These are phyloP conservation scores for Lathamus discolor DNA, from an alignment of 2,113 vertebrate genomes.

Conservation along the genomic window DNA sequence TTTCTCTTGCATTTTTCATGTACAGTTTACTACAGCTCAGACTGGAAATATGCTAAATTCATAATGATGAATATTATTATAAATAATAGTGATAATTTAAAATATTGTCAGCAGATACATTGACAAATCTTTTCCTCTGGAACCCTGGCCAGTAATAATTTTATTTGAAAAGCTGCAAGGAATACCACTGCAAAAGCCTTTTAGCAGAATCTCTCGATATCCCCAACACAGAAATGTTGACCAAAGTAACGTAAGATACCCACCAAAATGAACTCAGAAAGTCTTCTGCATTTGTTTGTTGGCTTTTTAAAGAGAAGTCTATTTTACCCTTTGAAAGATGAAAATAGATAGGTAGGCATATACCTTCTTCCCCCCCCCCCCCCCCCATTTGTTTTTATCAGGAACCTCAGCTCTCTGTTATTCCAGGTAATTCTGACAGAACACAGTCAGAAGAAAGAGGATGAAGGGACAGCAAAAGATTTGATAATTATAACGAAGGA, in stretches of 20 bases:
- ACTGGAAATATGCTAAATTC: conserved; percentile 62
- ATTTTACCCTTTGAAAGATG: not conserved
- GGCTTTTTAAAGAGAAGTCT: not conserved
- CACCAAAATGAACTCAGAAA: not conserved
- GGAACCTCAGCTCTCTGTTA: not conserved
- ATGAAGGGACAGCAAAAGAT: not conserved
- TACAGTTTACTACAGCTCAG: conserved; percentile 61
- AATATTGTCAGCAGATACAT: not conserved
- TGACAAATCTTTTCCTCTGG: conserved; percentile 25
- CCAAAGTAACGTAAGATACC: not conserved
- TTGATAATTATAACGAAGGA: not conserved
- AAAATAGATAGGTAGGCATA: too few relatives aligned
- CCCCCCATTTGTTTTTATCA: not conserved
- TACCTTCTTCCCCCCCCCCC: too few relatives aligned
- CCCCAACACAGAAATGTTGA: not conserved
- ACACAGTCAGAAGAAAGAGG: not conserved
- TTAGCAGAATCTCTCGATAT: not conserved
- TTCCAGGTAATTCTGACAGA: not conserved
- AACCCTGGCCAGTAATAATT: conserved; percentile 5
- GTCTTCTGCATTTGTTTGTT: not conserved
- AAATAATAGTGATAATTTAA: conserved; percentile 35
- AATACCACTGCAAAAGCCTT: not conserved
- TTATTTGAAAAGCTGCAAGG: not conserved
- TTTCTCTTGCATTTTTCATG: conserved; percentile 61
- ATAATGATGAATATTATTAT: conserved; percentile 50